These are phyloP conservation scores for Drosophila nannoptera DNA, from an alignment of 1,140 invertebrate genomes.

Conservation along the genomic window DNA sequence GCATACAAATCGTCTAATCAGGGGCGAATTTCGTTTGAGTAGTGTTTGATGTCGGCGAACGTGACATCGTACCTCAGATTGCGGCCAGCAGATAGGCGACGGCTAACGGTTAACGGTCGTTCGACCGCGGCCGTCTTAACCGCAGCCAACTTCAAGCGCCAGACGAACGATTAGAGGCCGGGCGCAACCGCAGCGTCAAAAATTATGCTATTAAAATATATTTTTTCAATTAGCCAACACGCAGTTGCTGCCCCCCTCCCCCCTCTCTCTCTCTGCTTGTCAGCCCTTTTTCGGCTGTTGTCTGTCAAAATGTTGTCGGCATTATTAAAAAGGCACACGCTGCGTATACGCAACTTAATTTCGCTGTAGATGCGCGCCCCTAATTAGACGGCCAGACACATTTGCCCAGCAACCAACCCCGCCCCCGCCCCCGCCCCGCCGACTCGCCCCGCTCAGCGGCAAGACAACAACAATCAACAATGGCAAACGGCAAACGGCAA, in stretches of 20 bases:
- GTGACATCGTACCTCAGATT: conserved; percentile 35
- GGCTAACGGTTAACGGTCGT: conserved; percentile 32
- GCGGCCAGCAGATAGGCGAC: conserved; percentile 27
- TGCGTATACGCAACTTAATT: conserved; percentile 46
- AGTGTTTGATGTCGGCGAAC: conserved; percentile 42
- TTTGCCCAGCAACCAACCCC: conserved; percentile 3
- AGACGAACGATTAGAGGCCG: background rate
- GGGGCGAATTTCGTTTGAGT: conserved; percentile 41
- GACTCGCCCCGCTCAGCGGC: background rate
- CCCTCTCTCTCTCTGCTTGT: background rate
- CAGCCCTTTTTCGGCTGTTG: conserved; percentile 12
- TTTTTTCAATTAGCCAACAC: conserved; percentile 52
- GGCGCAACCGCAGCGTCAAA: conserved; percentile 29
- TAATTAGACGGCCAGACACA: conserved; percentile 47
- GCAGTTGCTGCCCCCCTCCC: background rate
- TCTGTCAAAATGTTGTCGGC: conserved; percentile 48
- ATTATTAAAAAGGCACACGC: conserved; percentile 48
- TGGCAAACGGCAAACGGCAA: conserved; percentile 39
- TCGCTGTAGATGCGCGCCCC: conserved; percentile 33
- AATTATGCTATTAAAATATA: conserved; percentile 55
- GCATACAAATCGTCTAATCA: conserved; percentile 52
- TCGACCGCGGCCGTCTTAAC: conserved; percentile 4
- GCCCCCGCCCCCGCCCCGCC: background rate
- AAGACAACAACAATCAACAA: conserved; percentile 42
- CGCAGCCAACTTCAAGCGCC: conserved; percentile 14